Conservation (phyloP, 1,140 invertebrate genomes). For the Antheraea pernyi region DNA sequence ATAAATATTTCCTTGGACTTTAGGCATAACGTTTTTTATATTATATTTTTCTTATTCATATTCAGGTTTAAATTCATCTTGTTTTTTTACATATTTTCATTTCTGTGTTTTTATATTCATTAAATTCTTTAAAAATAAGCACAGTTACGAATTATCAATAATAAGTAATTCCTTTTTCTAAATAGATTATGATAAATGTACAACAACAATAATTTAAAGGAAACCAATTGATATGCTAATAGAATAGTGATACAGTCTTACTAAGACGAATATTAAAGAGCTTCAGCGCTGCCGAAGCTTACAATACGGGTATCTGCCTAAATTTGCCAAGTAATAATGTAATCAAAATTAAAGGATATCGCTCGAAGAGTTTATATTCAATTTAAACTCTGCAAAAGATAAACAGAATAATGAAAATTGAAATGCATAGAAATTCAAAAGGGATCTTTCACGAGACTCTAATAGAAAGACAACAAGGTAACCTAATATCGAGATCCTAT, state of each 20-base stretch:
- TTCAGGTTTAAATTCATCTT: neutral
- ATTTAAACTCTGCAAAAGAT: constrained; percentile 22
- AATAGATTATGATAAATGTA: too few relatives aligned
- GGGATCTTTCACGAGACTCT: constrained; percentile 30
- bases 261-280: neutral
- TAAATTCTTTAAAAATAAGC: too few relatives aligned
- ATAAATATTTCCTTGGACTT: neutral
- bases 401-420: constrained; percentile 29
- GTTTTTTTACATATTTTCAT: neutral
- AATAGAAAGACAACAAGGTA: constrained; percentile 59
- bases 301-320: neutral
- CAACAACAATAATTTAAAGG: too few relatives aligned
- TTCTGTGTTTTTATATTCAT: too few relatives aligned
- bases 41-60: constrained; percentile 7
- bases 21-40: constrained; percentile 14
- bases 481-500: constrained; percentile 38
- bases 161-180: too few relatives aligned
- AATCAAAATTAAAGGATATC: constrained; percentile 14
- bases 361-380: constrained; percentile 24
- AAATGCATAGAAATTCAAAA: constrained; percentile 35
- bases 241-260: neutral
- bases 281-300: neutral
- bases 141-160: too few relatives aligned
- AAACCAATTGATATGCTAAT: constrained; percentile 16
- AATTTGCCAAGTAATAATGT: constrained; percentile 10